Percentiles rank a stretch among this genome's conserved stretches.
These are phyloP conservation scores for Danio choprae DNA, from an alignment of 2,797 vertebrate species.

Conservation along the genomic window DNA sequence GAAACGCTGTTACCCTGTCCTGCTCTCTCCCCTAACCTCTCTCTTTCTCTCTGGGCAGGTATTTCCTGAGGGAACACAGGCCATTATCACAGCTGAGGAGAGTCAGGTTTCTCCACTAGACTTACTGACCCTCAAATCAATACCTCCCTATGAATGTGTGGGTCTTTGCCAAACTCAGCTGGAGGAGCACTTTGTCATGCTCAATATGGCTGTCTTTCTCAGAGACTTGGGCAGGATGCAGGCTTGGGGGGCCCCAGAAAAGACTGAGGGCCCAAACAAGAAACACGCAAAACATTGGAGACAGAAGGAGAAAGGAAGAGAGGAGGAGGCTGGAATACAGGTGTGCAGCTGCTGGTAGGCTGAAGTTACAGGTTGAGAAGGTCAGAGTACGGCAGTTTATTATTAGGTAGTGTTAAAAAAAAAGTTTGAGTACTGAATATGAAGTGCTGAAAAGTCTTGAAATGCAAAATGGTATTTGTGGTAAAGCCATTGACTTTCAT, in stretches of 20 bases:
- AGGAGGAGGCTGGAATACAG: slow-evolving; percentile 70
- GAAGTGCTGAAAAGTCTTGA: too few species aligned
- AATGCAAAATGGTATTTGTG: too few species aligned
- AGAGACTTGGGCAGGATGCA: slow-evolving; percentile 50
- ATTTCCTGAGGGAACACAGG: slow-evolving; percentile 66
- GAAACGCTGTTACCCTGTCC: slow-evolving; percentile 58
- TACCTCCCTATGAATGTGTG: slow-evolving; percentile 56
- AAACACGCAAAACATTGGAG: slow-evolving; percentile 32
- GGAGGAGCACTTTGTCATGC: slow-evolving; percentile 60
- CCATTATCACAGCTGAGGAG: slow-evolving; percentile 48
- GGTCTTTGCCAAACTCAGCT: slow-evolving; percentile 44
- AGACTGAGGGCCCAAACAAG: slow-evolving; percentile 30
- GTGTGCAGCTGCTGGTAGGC: slow-evolving; percentile 79
- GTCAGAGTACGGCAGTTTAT: slow-evolving; percentile 62
- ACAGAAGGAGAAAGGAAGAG: slow-evolving; percentile 37
- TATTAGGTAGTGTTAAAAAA: slow-evolving; percentile 60
- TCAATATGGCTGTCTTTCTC: slow-evolving; percentile 59
- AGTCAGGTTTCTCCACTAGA: slow-evolving; percentile 56
- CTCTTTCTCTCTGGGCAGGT: slow-evolving; percentile 57
- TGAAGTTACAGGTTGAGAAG: slow-evolving; percentile 78
- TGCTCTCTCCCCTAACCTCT: slow-evolving; percentile 29
- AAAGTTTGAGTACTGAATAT: slow-evolving; percentile 41
- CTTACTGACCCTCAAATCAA: slow-evolving; percentile 58
- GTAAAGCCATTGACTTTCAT: too few species aligned
- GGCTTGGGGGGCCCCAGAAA: slow-evolving; percentile 44